Conservation (phyloP, 2,888 invertebrate genomes). For the Podabrus alpinus region DNA sequence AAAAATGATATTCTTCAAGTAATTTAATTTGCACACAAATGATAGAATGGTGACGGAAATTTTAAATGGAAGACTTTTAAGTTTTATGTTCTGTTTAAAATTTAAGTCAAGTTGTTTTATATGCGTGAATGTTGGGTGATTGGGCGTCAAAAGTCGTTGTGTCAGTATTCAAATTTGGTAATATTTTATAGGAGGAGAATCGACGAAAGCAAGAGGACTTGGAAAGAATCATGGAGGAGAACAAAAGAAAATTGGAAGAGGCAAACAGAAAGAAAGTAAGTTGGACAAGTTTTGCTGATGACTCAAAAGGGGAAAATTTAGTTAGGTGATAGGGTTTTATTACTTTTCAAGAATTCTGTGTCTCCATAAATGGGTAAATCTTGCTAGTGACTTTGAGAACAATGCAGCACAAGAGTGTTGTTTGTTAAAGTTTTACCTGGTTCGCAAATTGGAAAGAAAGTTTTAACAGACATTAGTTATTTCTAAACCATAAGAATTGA, state of each 20-base stretch:
- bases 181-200: conserved; percentile 94
- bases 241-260: conserved; percentile 96
- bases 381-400: background rate
- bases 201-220: conserved; percentile 92
- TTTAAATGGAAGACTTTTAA: background rate
- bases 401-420: background rate
- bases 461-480: background rate
- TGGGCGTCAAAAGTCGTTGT: conserved; percentile 43
- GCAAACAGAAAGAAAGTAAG: conserved; percentile 94
- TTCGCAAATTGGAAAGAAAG: background rate
- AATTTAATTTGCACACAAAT: background rate
- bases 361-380: background rate
- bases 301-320: background rate
- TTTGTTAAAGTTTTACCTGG: background rate
- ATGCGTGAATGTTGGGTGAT: conserved; percentile 44
- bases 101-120: conserved; percentile 16
- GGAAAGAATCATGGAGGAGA: conserved; percentile 96
- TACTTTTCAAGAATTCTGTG: background rate
- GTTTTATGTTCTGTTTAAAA: conserved; percentile 24
- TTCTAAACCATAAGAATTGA: background rate
- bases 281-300: conserved; percentile 32
- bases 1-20: background rate
- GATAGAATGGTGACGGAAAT: background rate
- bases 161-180: conserved; percentile 55
- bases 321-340: background rate